Percentiles rank a stretch among this genome's conserved stretches.
These are phyloP conservation scores for Yponomeuta evonymella DNA, from an alignment of 2,888 invertebrate genomes.

Conservation along the genomic window DNA sequence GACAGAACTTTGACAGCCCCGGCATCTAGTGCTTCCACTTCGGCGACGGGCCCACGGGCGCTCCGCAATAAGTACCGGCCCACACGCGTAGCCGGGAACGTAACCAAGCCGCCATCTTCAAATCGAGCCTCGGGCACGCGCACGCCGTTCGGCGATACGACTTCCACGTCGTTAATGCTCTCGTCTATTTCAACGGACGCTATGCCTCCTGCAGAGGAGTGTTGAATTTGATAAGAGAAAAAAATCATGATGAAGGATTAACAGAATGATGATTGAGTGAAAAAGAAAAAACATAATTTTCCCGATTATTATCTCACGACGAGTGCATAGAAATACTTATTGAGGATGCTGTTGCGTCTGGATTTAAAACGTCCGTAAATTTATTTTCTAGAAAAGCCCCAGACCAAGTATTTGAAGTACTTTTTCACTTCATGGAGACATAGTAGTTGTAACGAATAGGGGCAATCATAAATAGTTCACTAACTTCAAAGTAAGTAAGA, in stretches of 20 bases:
- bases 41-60: slow-evolving; percentile 53
- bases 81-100: slow-evolving; percentile 85
- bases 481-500: no score
- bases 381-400: no score
- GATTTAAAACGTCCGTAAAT: no score
- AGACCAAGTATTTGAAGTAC: no score
- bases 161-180: slow-evolving; percentile 80
- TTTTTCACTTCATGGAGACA: no score
- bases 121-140: slow-evolving; percentile 78
- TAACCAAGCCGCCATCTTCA: slow-evolving; percentile 78
- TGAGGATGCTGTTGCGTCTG: no score
- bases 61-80: slow-evolving; percentile 80
- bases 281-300: not conserved
- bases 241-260: slow-evolving; percentile 1
- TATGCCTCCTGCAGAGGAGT: slow-evolving; percentile 46
- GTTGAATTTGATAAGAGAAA: no score
- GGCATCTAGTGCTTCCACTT: slow-evolving; percentile 88
- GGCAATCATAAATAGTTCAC: no score
- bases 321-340: no score
- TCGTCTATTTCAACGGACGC: slow-evolving; percentile 79
- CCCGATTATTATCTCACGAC: no score
- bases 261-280: not conserved
- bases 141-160: slow-evolving; percentile 79
- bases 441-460: no score
- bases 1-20: slow-evolving; percentile 82